Evolutionary conservation across 2,797 vertebrate genomes (phyloP), one percentile per base, ranked within the genome.

Genomic region (Poecilia velifera): DNA sequence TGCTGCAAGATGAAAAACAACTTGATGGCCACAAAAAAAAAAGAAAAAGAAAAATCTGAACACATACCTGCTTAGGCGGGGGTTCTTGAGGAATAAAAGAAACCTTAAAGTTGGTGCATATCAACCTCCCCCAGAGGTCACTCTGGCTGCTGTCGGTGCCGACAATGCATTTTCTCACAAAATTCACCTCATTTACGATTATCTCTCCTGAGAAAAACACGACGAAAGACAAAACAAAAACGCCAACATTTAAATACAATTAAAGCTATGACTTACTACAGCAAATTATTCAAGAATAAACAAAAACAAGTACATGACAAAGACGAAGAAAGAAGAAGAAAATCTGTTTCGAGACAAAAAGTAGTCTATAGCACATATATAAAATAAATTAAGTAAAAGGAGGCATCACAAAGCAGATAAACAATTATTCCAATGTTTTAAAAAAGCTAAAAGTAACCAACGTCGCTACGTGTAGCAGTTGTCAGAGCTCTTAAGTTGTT

Each of bases 41-140:
- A 49, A 4, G 13, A 46, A 46, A 46, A 1, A 49, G 6, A 12
- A 34, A 39, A 31, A 62, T 70, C 53, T 22, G 66, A 49, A 80
- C 43, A 88, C 72, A 75, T 94, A 99, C 98, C 98, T 98, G 97
- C 73, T 96, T 95, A 1, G 96, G 92, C 91, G 97, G 92, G 0
- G 94, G 93, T 84, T 98, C 97, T 75, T 99, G 97, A 22, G 98
- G 97, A 82, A 99, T 95, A 87, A 99, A 99, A 82, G 98, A 99
- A 81, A 99, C 97, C 94, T 98, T 99, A 96, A 99, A 99, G 95
- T 99, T 99, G 87, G 97, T 99, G 95, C 98, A 99, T 80, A 99
- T 95, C 94, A 99, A 90, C 86, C 98, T 99, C 51, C 98, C 98
- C 97, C 98, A 99, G 55, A 99, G 95, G 86, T 98, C 98, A 16